Base-by-base conservation (phyloP, 2,797 vertebrate species). In the Chlorospingus semifuscus region DNA sequence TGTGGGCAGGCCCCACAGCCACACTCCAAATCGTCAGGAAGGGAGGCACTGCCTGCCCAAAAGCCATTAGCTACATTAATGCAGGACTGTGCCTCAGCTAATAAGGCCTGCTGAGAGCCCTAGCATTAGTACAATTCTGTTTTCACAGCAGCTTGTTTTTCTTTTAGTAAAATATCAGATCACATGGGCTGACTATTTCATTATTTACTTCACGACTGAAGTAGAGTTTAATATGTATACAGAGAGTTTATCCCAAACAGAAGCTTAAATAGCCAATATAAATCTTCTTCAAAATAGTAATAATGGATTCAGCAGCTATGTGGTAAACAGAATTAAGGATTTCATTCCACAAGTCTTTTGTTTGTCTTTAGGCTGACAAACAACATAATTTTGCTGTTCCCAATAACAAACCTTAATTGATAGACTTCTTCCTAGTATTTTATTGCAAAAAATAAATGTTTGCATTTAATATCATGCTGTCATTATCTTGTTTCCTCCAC, bases 401-500 rank as follows among this genome's bases (percentile, higher is more conserved):
- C 52, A 83, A 75, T 89, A 97, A 89, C 81, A 94, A 89, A 92
- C 82, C 87, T 97, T 97, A 97, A 97, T 97, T 97, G 95, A 96
- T 75, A 97, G 90, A 94, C 74, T 88, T 92, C 89, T 97, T 97
- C 90, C 72, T 93, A 90, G 83, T 91, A 95, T 96, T 97, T 97
- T 97, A 92, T 96, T 97, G 83, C 64, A 75, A 93, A 93, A 96
- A 97, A 97, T 95, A 95, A 96, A 96, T 97, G 95, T 97, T 98
- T 98, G 95, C 83, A 80, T 97, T 97, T 96, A 97, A 96, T 96
- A 91, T 77, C 90, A 83, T 89, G 85, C 87, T 97, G 91, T 96
- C 94, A 97, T 98, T 98, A 98, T 95, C 95, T 96, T 97, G 96
- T 98, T 98, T 98, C 89, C 92, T 97, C 94, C 81, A 93, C 96